Evolutionary conservation across 2,113 vertebrate genomes (phyloP), one percentile per base, ranked within the genome.

Genomic region (Cyprinodon brontotheroides): DNA sequence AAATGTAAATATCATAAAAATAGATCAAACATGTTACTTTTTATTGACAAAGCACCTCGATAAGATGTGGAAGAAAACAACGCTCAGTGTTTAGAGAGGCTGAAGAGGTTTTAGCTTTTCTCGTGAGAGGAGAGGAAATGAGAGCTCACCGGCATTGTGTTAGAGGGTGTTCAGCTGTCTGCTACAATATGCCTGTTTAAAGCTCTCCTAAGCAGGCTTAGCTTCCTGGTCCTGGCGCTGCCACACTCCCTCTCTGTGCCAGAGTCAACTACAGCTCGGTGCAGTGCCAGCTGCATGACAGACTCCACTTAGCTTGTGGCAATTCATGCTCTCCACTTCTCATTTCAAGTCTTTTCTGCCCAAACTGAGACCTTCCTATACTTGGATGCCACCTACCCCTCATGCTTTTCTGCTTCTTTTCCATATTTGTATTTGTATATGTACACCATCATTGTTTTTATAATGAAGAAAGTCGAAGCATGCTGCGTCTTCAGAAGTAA

Each of bases 261-360:
- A 91, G 75, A 72, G 82, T 90, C 86, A 80, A 79, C 89, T 92
- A 93, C 87, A 83, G 92, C 91, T 86, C 81, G 13, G 70, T 78
- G 2, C 66, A 0, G 41, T 7, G 80, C 90, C 87, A 85, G 60
- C 63, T 43, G 11, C 69, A 50, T 9, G 65, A 84, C 86, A 87
- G 83, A 72, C 71, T 66, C 75, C 0, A 77, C 79, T 83, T 73
- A 82, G 84, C 79, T 74, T 17, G 64, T 74, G 80, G 85, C 72
- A 10, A 37, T 50, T 70, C 38, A 71, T 43, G 66, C 73, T 61
- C 64, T 57, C 15, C 39, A 57, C 47, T 12, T 29, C 72, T 61
- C 47, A 17, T 39, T 75, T 39, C n/a, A 9, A n/a, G 13, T 68
- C 20, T 48, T 72, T 57, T 17, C 59, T 65, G 60, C 41, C 74